Conservation (phyloP, 2,113 vertebrate genomes). For the Cyprinodon brontotheroides region DNA sequence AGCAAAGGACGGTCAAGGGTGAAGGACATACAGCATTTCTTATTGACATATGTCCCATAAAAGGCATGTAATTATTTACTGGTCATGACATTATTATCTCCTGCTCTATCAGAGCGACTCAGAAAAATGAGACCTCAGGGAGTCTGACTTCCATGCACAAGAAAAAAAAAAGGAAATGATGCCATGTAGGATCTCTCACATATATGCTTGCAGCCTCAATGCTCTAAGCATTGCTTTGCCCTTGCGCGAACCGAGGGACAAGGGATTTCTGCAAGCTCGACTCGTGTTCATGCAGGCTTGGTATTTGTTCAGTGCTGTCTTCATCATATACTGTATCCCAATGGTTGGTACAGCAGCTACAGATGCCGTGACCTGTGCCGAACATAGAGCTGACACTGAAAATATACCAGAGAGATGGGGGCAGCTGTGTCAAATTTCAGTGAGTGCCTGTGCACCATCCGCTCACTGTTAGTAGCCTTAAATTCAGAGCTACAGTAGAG, state of each 20-base stretch:
- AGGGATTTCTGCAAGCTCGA: slow-evolving; percentile 63
- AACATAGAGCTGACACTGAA: slow-evolving; percentile 65
- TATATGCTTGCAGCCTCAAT: slow-evolving; percentile 76
- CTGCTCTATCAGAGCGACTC: slow-evolving; percentile 82
- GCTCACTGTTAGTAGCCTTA: slow-evolving; percentile 33
- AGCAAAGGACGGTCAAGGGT: slow-evolving; percentile 74
- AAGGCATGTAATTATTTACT: slow-evolving; percentile 86
- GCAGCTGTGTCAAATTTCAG: slow-evolving; percentile 56
- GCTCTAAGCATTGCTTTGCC: slow-evolving; percentile 78
- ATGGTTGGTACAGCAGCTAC: slow-evolving; percentile 62
- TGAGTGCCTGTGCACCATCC: slow-evolving; percentile 29
- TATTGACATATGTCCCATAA: slow-evolving; percentile 84
- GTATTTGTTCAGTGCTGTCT: slow-evolving; percentile 65
- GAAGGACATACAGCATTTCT: slow-evolving; percentile 81
- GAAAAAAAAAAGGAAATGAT: slow-evolving; percentile 75
- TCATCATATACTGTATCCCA: slow-evolving; percentile 65
- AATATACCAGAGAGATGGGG: slow-evolving; percentile 49
- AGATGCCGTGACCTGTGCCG: slow-evolving; percentile 67
- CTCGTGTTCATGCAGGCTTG: slow-evolving; percentile 47
- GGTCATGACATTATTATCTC: slow-evolving; percentile 87
- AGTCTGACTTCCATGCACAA: slow-evolving; percentile 76
- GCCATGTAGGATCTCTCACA: slow-evolving; percentile 83
- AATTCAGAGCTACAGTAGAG: slow-evolving; percentile 27
- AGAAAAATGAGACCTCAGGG: slow-evolving; percentile 81
- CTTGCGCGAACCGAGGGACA: slow-evolving; percentile 71